Evolutionary conservation across 2,797 vertebrate species (phyloP).

Genomic region (Cichlasoma orientale): DNA sequence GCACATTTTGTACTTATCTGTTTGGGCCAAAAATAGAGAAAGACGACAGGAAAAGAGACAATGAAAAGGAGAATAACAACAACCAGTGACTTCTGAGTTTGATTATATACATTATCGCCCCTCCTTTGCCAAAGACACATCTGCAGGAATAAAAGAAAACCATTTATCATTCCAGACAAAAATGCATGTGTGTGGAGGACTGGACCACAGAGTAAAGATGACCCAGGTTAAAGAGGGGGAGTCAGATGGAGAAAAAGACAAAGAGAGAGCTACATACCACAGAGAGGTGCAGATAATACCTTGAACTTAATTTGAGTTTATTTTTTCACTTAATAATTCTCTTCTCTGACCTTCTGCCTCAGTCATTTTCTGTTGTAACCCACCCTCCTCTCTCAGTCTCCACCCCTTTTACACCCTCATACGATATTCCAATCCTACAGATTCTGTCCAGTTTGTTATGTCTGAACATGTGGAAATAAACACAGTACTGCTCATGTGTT

Average conservation of each 20-base stretch:
- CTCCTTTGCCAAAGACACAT: constrained; percentile 44
- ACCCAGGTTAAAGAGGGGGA: not conserved
- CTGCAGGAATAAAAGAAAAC: constrained; percentile 44
- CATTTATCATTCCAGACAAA: constrained; percentile 46
- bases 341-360: not conserved
- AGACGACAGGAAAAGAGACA: not conserved
- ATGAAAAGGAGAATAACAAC: constrained; percentile 2
- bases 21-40: not conserved
- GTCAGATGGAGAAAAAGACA: not conserved
- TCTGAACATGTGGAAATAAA: constrained; percentile 3
- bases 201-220: constrained; percentile 2
- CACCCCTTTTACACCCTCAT: no score
- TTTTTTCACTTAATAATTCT: constrained; percentile 5
- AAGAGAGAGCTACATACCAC: constrained; percentile 5
- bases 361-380: not conserved
- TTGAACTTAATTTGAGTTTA: constrained; percentile 4
- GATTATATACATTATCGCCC: constrained; percentile 38
- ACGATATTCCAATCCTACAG: not conserved
- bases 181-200: constrained; percentile 11
- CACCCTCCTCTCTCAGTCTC: not conserved
- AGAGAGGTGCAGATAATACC: constrained; percentile 8
- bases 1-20: constrained; percentile 34
- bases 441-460: not conserved
- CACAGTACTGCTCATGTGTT: not conserved
- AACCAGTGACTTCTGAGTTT: constrained; percentile 39